Percentiles rank a stretch among this genome's conserved stretches.
These are phyloP conservation scores for Parambassis ranga DNA, from an alignment of 2,797 vertebrate genomes.

Conservation along the genomic window DNA sequence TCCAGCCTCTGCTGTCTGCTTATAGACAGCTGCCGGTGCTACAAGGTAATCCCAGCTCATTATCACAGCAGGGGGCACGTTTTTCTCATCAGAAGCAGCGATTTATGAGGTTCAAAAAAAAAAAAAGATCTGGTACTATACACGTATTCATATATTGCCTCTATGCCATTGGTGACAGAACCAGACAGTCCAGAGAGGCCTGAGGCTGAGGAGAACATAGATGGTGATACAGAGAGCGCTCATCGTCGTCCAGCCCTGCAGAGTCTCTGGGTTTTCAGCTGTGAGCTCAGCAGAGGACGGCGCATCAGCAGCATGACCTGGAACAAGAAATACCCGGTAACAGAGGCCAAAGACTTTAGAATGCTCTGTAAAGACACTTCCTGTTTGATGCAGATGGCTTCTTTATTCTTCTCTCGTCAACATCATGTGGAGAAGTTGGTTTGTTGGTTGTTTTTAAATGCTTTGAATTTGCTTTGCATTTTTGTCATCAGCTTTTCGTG, in stretches of 20 bases:
- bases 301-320: slow-evolving; percentile 87
- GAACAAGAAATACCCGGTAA: slow-evolving; percentile 88
- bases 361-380: too few species aligned
- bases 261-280: slow-evolving; percentile 85
- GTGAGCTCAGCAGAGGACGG: slow-evolving; percentile 80
- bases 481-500: too few species aligned
- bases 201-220: slow-evolving; percentile 27
- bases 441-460: too few species aligned
- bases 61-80: too few species aligned
- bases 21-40: slow-evolving; percentile 85
- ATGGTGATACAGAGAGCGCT: slow-evolving; percentile 2
- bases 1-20: slow-evolving; percentile 85
- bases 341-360: not conserved
- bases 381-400: too few species aligned
- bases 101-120: not conserved
- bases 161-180: slow-evolving; percentile 46
- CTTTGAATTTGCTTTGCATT: too few species aligned
- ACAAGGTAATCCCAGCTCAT: slow-evolving; percentile 29
- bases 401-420: too few species aligned
- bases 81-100: not conserved
- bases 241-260: slow-evolving; percentile 76
- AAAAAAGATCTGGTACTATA: not conserved
- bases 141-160: not conserved
- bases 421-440: too few species aligned
- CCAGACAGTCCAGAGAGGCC: slow-evolving; percentile 10